Evolutionary conservation across 2,888 invertebrate species (phyloP).

Genomic region (Plebejus argus): DNA sequence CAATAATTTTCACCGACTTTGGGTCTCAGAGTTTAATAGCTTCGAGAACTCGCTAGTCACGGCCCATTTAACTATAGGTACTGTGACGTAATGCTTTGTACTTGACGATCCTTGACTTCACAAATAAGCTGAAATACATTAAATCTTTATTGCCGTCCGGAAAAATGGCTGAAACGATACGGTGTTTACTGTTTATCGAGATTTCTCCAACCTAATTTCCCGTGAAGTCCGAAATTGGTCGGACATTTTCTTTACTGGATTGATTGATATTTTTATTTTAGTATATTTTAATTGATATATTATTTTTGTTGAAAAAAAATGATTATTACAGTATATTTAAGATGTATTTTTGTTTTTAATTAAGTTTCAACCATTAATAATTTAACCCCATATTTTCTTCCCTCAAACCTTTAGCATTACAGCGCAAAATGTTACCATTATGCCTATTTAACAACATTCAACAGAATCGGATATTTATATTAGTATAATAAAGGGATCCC

Average conservation of each 20-base stretch:
- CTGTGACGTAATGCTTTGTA: slow-evolving; percentile 32
- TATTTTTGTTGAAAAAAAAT: no score
- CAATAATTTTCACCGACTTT: slow-evolving; percentile 35
- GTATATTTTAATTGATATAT: no score
- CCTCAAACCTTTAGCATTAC: neutral
- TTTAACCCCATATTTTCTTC: neutral
- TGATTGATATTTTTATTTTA: no score
- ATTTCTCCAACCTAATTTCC: neutral
- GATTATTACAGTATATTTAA: neutral
- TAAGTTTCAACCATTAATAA: neutral
- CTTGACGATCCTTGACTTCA: slow-evolving; percentile 33
- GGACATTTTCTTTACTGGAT: neutral
- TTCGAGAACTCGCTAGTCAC: slow-evolving; percentile 33
- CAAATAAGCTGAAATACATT: slow-evolving; percentile 33
- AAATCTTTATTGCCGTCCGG: slow-evolving; percentile 28
- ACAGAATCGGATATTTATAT: slow-evolving; percentile 8
- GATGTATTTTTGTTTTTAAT: no score
- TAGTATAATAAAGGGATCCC: slow-evolving; percentile 6
- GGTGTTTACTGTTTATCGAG: slow-evolving; percentile 2
- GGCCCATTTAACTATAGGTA: slow-evolving; percentile 35
- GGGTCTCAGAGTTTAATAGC: slow-evolving; percentile 36
- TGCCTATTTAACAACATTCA: slow-evolving; percentile 1
- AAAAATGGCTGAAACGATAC: slow-evolving; percentile 22
- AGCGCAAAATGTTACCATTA: neutral
- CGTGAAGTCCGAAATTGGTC: neutral